Base-by-base conservation (phyloP, 2,797 vertebrate species). In the Sebastolobus altivelis region DNA sequence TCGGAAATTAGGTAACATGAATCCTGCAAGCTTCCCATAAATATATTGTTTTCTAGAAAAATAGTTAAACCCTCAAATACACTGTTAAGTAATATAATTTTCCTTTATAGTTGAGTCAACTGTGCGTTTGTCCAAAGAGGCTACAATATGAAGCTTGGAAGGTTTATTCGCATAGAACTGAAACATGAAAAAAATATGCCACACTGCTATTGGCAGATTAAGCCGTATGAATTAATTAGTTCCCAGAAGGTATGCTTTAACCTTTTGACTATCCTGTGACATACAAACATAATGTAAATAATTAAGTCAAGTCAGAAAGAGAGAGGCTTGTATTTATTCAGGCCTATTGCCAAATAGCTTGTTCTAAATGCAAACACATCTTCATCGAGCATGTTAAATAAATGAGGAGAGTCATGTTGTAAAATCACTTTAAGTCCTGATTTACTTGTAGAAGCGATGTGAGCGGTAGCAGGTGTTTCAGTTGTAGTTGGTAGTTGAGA, bases 401-500 rank as follows among this genome's bases (percentile, higher is more conserved):
- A 62, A 67, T 63, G 11, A 46, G 4, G 12, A 22, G 11, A 65
- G 35, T n/a, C 4, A 33, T 14, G 56, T 2, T 56, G 70, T 55
- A 8, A 46, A 71, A 33, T 46, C 6, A 46, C 14, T 62, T 60
- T 14, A 22, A 40, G n/a, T 33, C 20, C 6, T n/a, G 3, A 18
- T 84, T 63, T 35, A 49, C 11, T 52, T 62, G 22, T 20, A 33
- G 8, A 37, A 67, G 68, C 2, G 20, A 11, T 65, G 27, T n/a
- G 67, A 72, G 65, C 2, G 20, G 35, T 46, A 60, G 59, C 43
- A 73, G 75, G 85, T 74, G 65, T 73, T 79, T 71, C 65, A 55
- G 46, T 66, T 7, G 76, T 52, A 65, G 61, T 6, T 54, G 63
- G 54, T 78, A 46, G 68, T 80, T 69, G 38, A 65, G 72, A 88